These are phyloP conservation scores for Urocynchramus pylzowi DNA, from an alignment of 2,113 vertebrate species.

Conservation along the genomic window DNA sequence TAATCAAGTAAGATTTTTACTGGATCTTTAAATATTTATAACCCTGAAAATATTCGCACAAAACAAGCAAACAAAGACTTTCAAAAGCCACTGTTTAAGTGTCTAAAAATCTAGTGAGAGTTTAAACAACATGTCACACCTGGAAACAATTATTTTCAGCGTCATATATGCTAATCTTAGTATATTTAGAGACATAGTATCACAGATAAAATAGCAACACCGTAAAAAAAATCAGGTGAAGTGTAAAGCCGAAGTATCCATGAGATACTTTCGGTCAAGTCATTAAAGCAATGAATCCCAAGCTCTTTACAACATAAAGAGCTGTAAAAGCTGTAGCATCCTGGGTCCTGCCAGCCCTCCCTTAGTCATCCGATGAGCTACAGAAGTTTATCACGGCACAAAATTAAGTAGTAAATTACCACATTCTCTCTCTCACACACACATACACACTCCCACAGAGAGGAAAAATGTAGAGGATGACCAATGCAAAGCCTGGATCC, in stretches of 20 bases:
- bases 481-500: no score
- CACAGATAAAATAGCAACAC: rapidly evolving
- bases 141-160: background rate
- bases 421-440: no score
- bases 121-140: background rate
- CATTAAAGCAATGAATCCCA: background rate
- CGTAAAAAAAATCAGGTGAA: background rate
- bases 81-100: background rate
- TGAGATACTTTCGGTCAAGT: background rate
- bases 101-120: background rate
- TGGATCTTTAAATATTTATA: background rate
- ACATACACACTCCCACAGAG: background rate
- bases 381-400: background rate
- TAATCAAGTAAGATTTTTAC: background rate
- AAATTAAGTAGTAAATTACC: background rate
- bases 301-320: background rate
- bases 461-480: rapidly evolving
- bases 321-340: no score
- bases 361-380: background rate
- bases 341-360: rapidly evolving
- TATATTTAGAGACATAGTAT: no score
- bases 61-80: background rate
- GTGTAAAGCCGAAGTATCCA: rapidly evolving
- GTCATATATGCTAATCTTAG: background rate
- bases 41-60: rapidly evolving